These are phyloP conservation scores for Nomada ferruginata DNA, from an alignment of 2,888 invertebrate genomes.

Conservation along the genomic window DNA sequence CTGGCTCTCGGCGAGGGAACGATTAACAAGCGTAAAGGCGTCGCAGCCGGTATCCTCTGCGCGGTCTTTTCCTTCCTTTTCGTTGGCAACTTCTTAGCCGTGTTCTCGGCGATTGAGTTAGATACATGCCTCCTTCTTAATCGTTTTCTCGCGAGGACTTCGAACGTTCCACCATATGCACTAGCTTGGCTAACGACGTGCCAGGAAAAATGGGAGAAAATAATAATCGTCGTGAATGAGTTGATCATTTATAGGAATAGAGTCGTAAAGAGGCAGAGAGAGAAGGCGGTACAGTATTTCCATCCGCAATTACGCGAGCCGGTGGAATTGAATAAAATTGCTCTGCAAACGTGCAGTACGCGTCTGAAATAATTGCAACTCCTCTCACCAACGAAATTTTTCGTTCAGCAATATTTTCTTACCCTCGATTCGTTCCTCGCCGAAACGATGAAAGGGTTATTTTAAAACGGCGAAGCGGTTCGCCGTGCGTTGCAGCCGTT, in stretches of 20 bases:
- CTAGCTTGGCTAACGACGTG: slow-evolving; percentile 25
- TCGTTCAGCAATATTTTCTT: background rate
- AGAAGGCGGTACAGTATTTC: background rate
- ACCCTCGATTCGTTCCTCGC: background rate
- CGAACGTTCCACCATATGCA: slow-evolving; percentile 18
- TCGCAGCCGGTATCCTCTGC: slow-evolving; percentile 45
- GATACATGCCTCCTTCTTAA: slow-evolving; percentile 57
- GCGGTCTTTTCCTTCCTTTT: slow-evolving; percentile 39
- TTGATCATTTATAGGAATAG: background rate
- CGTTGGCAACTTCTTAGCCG: slow-evolving; percentile 60
- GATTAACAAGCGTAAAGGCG: slow-evolving; percentile 71
- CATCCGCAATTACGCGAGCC: too few relatives aligned
- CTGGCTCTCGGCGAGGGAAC: slow-evolving; percentile 43
- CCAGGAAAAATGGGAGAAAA: slow-evolving; percentile 22
- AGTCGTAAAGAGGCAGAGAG: background rate
- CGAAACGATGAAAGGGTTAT: background rate
- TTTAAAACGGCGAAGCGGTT: background rate
- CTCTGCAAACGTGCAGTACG: background rate
- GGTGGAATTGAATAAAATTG: too few relatives aligned
- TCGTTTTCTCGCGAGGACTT: slow-evolving; percentile 60
- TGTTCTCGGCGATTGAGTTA: slow-evolving; percentile 70
- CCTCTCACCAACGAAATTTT: background rate
- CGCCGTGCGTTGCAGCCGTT: background rate
- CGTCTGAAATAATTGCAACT: background rate
- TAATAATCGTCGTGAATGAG: slow-evolving; percentile 8